Conservation (phyloP, 2,888 invertebrate species). For the Cheilosia scutellata region DNA sequence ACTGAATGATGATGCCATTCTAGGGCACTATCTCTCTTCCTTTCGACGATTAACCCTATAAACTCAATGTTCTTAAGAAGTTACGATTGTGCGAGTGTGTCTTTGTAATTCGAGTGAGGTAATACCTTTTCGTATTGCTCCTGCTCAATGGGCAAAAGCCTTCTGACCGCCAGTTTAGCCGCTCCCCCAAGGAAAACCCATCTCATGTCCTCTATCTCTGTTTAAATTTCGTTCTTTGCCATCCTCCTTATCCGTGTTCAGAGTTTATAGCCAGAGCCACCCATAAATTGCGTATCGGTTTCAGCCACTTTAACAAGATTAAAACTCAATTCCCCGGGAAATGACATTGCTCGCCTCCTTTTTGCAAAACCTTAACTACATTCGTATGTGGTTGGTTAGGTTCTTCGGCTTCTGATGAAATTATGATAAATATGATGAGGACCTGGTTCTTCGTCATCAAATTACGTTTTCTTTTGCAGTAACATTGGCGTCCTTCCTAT, state of each 20-base stretch:
- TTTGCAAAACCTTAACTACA: slow-evolving; percentile 18
- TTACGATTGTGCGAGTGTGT: slow-evolving; percentile 19
- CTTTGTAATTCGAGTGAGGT: slow-evolving; percentile 45
- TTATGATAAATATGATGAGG: slow-evolving; percentile 34
- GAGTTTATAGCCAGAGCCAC: slow-evolving; percentile 57
- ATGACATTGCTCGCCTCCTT: slow-evolving; percentile 27
- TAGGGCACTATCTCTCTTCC: slow-evolving; percentile 14
- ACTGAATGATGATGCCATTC: slow-evolving; percentile 33
- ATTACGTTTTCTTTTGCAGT: slow-evolving; percentile 2
- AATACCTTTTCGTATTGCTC: slow-evolving; percentile 42
- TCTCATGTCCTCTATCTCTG: neutral
- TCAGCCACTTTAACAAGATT: slow-evolving; percentile 71
- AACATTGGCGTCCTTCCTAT: slow-evolving; percentile 17
- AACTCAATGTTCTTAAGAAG: slow-evolving; percentile 23
- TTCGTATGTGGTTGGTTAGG: slow-evolving; percentile 8
- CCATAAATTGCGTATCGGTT: slow-evolving; percentile 73
- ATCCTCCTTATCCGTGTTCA: slow-evolving; percentile 55
- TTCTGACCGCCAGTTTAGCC: slow-evolving; percentile 10
- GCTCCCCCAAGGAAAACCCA: slow-evolving; percentile 28
- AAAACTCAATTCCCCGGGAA: slow-evolving; percentile 64
- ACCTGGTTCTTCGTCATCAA: slow-evolving; percentile 6
- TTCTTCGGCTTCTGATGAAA: slow-evolving; percentile 12
- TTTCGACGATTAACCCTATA: slow-evolving; percentile 58
- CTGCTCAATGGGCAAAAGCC: slow-evolving; percentile 22
- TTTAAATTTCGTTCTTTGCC: slow-evolving; percentile 8